Percentiles rank a stretch among this genome's conserved stretches.
Evolutionary conservation across 2,113 vertebrate species (phyloP).

Genomic region (Burhinus oedicnemus): DNA sequence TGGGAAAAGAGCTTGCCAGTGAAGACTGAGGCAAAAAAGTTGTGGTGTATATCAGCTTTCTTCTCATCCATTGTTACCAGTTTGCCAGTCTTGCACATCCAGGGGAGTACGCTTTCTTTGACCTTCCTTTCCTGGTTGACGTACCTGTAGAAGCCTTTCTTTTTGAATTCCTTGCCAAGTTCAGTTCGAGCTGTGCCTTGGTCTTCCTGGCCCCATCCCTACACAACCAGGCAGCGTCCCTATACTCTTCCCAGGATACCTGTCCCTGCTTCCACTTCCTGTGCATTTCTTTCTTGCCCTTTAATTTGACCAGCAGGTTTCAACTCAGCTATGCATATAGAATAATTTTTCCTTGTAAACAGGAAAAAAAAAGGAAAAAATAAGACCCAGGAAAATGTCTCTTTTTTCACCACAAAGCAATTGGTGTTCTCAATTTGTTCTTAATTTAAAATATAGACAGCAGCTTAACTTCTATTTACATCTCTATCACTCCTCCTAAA

Average conservation of each 20-base stretch:
- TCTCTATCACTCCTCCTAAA: not conserved
- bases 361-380: not conserved
- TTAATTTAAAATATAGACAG: not conserved
- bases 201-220: not conserved
- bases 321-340: not conserved
- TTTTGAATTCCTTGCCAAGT: not conserved
- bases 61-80: not conserved
- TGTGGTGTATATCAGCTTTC: not conserved
- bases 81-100: not conserved
- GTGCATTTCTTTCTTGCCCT: not conserved
- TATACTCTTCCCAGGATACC: not conserved
- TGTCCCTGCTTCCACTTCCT: not conserved
- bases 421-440: not conserved
- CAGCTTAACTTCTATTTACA: not conserved
- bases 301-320: not conserved
- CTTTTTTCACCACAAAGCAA: not conserved
- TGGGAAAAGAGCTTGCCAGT: not conserved
- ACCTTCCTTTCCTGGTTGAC: not conserved
- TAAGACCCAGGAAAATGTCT: accelerated
- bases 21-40: not conserved
- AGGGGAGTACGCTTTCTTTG: not conserved
- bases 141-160: not conserved
- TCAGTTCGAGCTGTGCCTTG: not conserved
- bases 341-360: not conserved
- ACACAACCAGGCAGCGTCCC: not conserved